Evolutionary conservation across 2,797 vertebrate genomes (phyloP).

Genomic region (Holocentrus rufus): DNA sequence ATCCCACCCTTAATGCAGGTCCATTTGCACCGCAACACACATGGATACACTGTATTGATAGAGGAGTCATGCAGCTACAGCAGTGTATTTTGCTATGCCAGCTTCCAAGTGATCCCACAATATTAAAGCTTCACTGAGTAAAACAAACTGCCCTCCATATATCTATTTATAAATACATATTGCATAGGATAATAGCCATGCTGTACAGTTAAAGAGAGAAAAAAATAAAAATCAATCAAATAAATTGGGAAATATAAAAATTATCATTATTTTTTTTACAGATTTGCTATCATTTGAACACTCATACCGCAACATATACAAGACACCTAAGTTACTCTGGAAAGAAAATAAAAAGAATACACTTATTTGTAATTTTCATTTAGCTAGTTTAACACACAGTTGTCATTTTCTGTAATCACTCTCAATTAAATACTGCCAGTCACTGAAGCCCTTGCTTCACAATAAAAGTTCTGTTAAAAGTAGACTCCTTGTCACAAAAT

Average conservation of each 20-base stretch:
- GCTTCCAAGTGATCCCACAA: constrained; percentile 89
- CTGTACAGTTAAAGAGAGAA: constrained; percentile 87
- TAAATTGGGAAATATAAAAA: constrained; percentile 84
- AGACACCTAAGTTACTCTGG: constrained; percentile 86
- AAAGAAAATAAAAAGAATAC: constrained; percentile 84
- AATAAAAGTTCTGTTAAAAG: constrained; percentile 76
- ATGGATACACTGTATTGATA: constrained; percentile 90
- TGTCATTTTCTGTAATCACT: constrained; percentile 79
- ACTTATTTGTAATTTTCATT: constrained; percentile 76
- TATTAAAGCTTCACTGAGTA: constrained; percentile 90
- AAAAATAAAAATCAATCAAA: constrained; percentile 86
- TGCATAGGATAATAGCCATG: constrained; percentile 99
- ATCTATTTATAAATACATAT: constrained; percentile 89
- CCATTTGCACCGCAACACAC: constrained; percentile 91
- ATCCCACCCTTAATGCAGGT: constrained; percentile 78
- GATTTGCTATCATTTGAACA: constrained; percentile 88
- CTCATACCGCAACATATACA: constrained; percentile 94
- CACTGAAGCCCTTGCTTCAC: constrained; percentile 81
- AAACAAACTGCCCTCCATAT: constrained; percentile 93
- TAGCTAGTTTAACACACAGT: constrained; percentile 81
- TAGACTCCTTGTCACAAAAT: constrained; percentile 75
- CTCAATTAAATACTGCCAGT: constrained; percentile 84
- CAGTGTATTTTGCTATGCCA: constrained; percentile 88
- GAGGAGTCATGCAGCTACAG: constrained; percentile 97
- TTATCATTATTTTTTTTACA: constrained; percentile 78